These are phyloP conservation scores for Trichonephila clavata DNA, from an alignment of 1,140 invertebrate genomes.

Conservation along the genomic window DNA sequence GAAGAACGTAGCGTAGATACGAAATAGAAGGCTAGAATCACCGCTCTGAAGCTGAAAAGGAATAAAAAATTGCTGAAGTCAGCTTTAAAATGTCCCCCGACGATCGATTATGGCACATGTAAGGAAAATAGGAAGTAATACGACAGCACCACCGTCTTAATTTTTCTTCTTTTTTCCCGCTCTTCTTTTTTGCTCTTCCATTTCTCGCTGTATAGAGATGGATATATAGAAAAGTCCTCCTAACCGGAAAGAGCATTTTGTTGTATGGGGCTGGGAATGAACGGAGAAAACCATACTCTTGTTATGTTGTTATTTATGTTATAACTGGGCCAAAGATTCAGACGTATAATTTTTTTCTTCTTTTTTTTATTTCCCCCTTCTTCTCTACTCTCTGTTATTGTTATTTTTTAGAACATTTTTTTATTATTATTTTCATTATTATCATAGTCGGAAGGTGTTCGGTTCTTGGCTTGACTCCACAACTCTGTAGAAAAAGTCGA, in stretches of 20 bases:
- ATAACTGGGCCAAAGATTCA: constrained; percentile 66
- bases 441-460: constrained; percentile 51
- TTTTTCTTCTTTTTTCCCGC: constrained; percentile 56
- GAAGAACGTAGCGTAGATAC: neutral
- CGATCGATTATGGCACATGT: constrained; percentile 64
- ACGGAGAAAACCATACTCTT: constrained; percentile 48
- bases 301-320: constrained; percentile 59
- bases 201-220: constrained; percentile 40
- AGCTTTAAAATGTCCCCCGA: constrained; percentile 64
- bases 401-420: constrained; percentile 4
- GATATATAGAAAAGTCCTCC: neutral
- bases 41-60: neutral
- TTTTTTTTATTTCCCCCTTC: neutral
- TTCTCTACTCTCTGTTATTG: neutral
- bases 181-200: neutral
- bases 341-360: constrained; percentile 53
- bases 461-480: constrained; percentile 52
- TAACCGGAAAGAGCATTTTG: constrained; percentile 56
- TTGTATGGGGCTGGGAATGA: constrained; percentile 6
- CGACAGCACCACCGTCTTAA: constrained; percentile 60
- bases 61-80: constrained; percentile 62
- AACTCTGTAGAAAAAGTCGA: neutral
- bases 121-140: constrained; percentile 75
- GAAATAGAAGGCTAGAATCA: constrained; percentile 16
- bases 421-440: constrained; percentile 44